Conservation (phyloP, 1,140 invertebrate species). For the Aphelenchoides besseyi region DNA sequence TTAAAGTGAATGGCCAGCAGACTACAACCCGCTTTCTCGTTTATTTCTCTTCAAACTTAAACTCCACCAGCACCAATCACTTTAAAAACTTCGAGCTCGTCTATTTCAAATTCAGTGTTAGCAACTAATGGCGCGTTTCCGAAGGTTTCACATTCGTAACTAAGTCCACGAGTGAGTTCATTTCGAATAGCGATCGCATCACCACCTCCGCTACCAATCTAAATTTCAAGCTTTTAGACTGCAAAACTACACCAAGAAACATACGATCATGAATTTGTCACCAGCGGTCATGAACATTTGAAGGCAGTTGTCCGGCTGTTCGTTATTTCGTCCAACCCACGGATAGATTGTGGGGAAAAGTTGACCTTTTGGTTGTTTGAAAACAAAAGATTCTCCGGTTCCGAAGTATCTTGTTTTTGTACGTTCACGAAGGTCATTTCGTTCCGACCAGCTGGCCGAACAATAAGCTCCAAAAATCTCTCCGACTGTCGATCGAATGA, state of each 20-base stretch:
- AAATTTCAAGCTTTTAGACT: background rate
- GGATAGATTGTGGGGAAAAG: constrained; percentile 53
- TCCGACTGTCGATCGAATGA: constrained; percentile 49
- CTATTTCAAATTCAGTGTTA: constrained; percentile 50
- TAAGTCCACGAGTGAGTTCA: constrained; percentile 53
- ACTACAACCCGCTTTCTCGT: too few species aligned
- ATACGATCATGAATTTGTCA: constrained; percentile 54
- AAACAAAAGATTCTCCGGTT: constrained; percentile 47
- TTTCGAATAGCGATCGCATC: constrained; percentile 60
- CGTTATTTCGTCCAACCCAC: constrained; percentile 52
- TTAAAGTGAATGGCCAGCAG: too few species aligned
- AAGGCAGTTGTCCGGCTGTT: constrained; percentile 47
- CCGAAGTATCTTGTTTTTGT: constrained; percentile 50
- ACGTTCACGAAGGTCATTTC: constrained; percentile 39
- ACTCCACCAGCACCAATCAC: background rate
- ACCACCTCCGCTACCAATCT: constrained; percentile 59
- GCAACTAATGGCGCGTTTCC: constrained; percentile 47
- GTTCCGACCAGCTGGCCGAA: constrained; percentile 45
- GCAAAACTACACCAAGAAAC: constrained; percentile 8
- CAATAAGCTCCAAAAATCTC: constrained; percentile 61
- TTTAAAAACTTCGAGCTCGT: constrained; percentile 59
- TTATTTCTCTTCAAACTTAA: too few species aligned
- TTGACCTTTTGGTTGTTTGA: background rate
- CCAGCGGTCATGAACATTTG: constrained; percentile 60
- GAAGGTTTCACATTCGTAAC: constrained; percentile 52